phyloP scores from a whole-genome alignment of 1,140 invertebrate species.

The Chironomus tepperi region DNA sequence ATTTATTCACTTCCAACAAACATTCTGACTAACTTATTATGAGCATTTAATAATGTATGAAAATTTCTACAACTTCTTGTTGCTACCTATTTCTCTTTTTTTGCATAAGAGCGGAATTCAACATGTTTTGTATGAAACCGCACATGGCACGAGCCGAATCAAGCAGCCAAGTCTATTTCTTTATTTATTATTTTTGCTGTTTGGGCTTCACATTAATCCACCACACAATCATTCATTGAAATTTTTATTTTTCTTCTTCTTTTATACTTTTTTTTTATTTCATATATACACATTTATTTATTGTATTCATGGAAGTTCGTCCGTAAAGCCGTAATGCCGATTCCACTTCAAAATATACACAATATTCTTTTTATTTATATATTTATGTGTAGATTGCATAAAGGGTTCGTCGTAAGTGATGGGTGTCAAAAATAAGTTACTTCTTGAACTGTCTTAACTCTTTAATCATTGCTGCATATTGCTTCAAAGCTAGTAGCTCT shows the following conservation, averaged over 20 bases:
- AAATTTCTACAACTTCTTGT: background rate
- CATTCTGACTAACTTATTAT: no score
- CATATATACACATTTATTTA: background rate
- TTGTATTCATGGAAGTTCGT: background rate
- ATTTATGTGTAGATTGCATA: no score
- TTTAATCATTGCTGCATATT: no score
- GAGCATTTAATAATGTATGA: background rate
- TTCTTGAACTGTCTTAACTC: no score
- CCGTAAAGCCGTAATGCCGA: background rate
- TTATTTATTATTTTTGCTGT: background rate
- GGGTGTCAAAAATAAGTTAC: no score
- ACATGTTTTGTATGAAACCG: background rate
- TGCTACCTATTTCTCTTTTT: background rate
- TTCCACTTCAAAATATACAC: background rate
- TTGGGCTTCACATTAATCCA: background rate
- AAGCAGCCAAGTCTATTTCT: background rate
- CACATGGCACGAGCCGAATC: constrained; percentile 4
- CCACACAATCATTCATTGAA: background rate
- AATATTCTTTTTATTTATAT: no score
- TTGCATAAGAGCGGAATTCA: constrained; percentile 1
- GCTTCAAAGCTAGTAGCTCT: no score
- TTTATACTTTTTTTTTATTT: background rate
- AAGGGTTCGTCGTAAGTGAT: no score
- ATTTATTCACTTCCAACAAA: no score
- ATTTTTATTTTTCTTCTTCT: no score